Evolutionary conservation across 2,113 vertebrate species (phyloP).

Genomic region (Tauraco erythrolophus): DNA sequence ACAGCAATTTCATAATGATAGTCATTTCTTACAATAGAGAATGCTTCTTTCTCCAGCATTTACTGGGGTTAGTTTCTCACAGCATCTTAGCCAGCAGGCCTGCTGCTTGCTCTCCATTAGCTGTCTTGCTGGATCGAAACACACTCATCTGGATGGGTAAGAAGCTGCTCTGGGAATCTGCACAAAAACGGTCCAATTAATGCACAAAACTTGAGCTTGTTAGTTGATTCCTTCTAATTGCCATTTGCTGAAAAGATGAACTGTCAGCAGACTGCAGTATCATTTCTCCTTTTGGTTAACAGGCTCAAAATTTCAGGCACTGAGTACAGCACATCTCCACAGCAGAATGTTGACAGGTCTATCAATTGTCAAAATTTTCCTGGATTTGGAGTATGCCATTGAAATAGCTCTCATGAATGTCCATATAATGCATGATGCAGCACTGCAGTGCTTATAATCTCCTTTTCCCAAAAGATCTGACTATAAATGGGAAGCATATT

Average conservation of each 20-base stretch:
- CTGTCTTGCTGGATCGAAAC: not conserved
- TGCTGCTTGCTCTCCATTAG: not conserved
- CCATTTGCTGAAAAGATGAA: not conserved
- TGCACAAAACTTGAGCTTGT: not conserved
- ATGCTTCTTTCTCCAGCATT: not conserved
- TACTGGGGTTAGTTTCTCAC: not conserved
- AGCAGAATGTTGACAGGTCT: not conserved
- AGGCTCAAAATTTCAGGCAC: not conserved
- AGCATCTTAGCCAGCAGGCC: not conserved
- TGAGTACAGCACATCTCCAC: not conserved
- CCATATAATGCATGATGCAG: not conserved
- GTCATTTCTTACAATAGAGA: not conserved
- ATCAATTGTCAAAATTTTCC: not conserved
- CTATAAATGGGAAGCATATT: not conserved
- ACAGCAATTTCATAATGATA: not conserved
- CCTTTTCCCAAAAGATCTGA: not conserved
- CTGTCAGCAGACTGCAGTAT: not conserved
- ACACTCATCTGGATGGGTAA: not conserved
- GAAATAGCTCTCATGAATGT: not conserved
- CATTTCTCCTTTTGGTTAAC: not conserved
- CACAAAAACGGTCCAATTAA: not conserved
- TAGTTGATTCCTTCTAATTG: not conserved
- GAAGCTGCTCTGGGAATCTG: not conserved
- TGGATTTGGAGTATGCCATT: not conserved
- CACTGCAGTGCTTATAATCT: not conserved